Base-by-base conservation (phyloP, 2,113 vertebrate species). In the Dipodomys stephensi region DNA sequence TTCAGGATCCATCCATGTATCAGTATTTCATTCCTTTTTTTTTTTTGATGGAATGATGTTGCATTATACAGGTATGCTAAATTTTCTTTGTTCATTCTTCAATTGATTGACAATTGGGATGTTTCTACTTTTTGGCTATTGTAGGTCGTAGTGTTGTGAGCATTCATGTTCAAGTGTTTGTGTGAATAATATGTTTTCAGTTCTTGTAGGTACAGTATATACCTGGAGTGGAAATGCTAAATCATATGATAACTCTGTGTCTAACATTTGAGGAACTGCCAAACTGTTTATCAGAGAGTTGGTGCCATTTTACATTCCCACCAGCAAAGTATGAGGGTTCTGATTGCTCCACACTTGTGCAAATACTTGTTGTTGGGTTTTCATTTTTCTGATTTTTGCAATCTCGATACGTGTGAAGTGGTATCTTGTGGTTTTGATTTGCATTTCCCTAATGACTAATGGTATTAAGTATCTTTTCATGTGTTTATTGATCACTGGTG, bases 191-290 rank as follows among this genome's bases (percentile, higher is more conserved):
- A 27, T 90, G 44, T 90, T 96, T 86, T 89, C 32, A 62, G 0
- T 83, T 92, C 44, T 71, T 35, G 74, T 83, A 80, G n/a, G 49
- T 60, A 53, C 62, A 25, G 49, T 60, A 53, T 65, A 25, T 22
- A 62, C 32, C 78, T 44, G 93, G 79, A 71, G 25, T 76, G 32
- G 62, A 93, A 93, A 64, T 88, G 64, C 44, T n/a, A 65, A 28
- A 49, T 90, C 82, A 67, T 84, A 81, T 11, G 53, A 35, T 89
- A 69, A 90, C 22, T 79, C 74, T 74, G 5, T 90, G 28, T 85
- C 93, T 89, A 80, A 90, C 62, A 80, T 94, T 90, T 93, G 85
- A 84, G 81, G 85, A 90, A 87, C 72, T 89, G 22, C 65, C 65
- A 32, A 35, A 22, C 9, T 80, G 2, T 76, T 86, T 85, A 85